Evolutionary conservation across 1,140 invertebrate genomes (phyloP).

Genomic region (Steinernema feltiae): DNA sequence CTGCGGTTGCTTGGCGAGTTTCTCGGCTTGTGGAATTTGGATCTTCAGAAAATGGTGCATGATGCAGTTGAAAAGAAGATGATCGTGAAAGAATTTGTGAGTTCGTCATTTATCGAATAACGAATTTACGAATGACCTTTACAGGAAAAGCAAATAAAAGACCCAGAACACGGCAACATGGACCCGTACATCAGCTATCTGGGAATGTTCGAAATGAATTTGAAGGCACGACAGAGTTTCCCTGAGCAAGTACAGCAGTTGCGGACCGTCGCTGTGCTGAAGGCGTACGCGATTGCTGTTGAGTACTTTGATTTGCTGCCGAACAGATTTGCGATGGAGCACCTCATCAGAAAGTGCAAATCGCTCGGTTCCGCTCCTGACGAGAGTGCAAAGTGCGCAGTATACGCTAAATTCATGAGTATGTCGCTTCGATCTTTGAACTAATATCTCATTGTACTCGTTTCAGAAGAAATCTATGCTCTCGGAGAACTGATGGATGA

Average conservation of each 20-base stretch:
- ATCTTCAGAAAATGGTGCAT: neutral
- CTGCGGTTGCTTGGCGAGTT: neutral
- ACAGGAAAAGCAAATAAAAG: neutral
- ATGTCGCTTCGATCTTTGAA: neutral
- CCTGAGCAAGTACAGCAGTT: neutral
- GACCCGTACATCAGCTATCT: neutral
- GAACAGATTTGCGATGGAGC: neutral
- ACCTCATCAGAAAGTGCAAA: neutral
- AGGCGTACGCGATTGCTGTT: neutral
- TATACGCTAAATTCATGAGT: neutral
- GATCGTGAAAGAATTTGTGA: no score
- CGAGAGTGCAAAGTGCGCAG: neutral
- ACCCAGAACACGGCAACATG: neutral
- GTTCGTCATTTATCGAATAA: neutral
- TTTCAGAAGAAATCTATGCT: neutral
- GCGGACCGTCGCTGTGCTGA: neutral
- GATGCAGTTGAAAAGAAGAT: no score
- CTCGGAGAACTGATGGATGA: neutral
- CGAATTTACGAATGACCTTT: neutral
- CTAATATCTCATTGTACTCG: neutral
- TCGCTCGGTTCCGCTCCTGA: neutral
- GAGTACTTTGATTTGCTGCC: neutral
- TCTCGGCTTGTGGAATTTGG: neutral
- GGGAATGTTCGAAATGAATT: neutral
- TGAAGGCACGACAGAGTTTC: neutral